phyloP scores from a whole-genome alignment of 2,888 invertebrate genomes.

The Anorthoa munda region DNA sequence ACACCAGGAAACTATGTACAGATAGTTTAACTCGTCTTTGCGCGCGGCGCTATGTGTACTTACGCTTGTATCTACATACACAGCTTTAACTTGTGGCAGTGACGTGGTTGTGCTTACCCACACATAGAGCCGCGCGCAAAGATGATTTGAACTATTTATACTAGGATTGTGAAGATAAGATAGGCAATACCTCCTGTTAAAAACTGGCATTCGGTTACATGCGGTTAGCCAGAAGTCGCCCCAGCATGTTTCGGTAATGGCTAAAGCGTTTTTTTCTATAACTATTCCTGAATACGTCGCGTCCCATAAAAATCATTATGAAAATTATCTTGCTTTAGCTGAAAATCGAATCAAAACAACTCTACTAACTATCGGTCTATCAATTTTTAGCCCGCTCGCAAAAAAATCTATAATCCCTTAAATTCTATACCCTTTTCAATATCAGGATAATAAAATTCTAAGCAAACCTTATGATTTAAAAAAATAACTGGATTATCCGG shows the following conservation, averaged over 20 bases:
- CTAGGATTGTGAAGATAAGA: neutral
- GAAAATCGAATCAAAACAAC: neutral
- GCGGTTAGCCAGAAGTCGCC: neutral
- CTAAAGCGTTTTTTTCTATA: neutral
- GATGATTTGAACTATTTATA: no score
- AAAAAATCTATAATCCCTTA: conserved; percentile 43
- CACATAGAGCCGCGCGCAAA: no score
- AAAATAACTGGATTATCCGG: conserved; percentile 75
- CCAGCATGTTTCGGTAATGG: neutral
- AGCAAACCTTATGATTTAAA: conserved; percentile 72
- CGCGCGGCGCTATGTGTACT: no score
- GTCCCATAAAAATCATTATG: neutral
- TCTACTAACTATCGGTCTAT: conserved; percentile 23
- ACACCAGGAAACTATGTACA: neutral
- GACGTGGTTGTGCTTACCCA: no score
- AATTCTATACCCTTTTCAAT: conserved; percentile 64
- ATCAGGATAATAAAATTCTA: conserved; percentile 63
- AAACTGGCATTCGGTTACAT: neutral
- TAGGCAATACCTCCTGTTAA: neutral
- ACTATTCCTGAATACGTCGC: neutral
- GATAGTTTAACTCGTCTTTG: no score
- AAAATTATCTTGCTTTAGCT: neutral
- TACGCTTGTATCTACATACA: no score
- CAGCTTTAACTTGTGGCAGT: no score
- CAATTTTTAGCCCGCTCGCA: conserved; percentile 38